phyloP scores from a whole-genome alignment of 2,888 invertebrate genomes.

The Orthosia cruda region DNA sequence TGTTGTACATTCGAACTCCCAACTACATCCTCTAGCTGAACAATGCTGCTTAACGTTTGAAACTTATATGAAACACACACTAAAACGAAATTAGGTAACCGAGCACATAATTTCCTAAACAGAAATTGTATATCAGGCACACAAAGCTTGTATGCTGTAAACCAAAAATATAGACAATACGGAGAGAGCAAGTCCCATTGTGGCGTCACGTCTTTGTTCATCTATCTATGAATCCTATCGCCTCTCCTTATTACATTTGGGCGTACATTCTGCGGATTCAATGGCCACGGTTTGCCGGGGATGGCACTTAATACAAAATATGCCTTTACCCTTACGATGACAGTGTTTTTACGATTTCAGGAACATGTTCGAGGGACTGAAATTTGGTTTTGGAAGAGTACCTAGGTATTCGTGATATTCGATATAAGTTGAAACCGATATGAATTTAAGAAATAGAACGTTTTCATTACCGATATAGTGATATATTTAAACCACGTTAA shows the following conservation, averaged over 20 bases:
- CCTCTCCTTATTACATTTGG: constrained; percentile 77
- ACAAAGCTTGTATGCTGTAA: constrained; percentile 66
- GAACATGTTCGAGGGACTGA: constrained; percentile 43
- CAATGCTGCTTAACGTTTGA: constrained; percentile 50
- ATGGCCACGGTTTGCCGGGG: constrained; percentile 65
- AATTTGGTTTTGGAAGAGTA: constrained; percentile 38
- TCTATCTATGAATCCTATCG: constrained; percentile 83
- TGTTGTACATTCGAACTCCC: constrained; percentile 28
- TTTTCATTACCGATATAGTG: not conserved
- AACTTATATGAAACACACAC: constrained; percentile 50
- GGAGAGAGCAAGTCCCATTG: constrained; percentile 75
- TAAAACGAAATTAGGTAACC: constrained; percentile 63
- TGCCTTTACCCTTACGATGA: constrained; percentile 58
- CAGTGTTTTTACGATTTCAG: constrained; percentile 61
- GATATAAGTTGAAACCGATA: not conserved
- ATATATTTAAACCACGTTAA: not conserved
- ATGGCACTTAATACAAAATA: constrained; percentile 68
- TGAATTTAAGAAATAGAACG: not conserved
- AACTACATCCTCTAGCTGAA: constrained; percentile 35
- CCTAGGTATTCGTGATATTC: not conserved
- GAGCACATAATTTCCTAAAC: constrained; percentile 60
- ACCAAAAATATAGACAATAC: constrained; percentile 80
- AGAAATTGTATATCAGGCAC: constrained; percentile 62
- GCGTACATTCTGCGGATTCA: constrained; percentile 72
- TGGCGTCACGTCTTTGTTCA: constrained; percentile 81